phyloP scores from a whole-genome alignment of 2,888 invertebrate species.

The Lucinisca nassula region DNA sequence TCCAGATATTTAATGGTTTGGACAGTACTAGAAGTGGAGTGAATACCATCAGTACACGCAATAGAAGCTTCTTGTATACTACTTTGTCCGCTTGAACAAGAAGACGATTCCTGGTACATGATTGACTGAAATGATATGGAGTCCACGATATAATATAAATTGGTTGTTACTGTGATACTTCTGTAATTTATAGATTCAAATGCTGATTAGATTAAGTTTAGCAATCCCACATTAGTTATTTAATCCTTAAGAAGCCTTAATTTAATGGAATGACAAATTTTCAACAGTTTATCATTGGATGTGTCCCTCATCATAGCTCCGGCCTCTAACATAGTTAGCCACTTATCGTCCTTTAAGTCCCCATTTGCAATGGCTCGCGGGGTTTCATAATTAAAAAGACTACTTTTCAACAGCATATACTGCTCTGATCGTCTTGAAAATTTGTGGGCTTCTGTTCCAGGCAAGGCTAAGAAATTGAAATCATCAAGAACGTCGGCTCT shows the following conservation, averaged over 20 bases:
- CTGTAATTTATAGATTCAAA: no score
- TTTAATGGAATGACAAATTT: neutral
- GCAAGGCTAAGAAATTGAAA: neutral
- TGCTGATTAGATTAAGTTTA: no score
- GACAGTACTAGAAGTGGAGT: no score
- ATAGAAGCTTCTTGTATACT: no score
- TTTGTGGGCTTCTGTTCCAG: neutral
- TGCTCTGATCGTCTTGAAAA: neutral
- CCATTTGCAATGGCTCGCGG: neutral
- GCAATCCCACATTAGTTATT: no score
- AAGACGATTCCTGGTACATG: no score
- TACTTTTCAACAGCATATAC: neutral
- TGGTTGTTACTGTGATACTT: no score
- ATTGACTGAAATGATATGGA: no score
- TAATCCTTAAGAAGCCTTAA: neutral
- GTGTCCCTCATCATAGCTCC: neutral
- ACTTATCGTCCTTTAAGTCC: neutral
- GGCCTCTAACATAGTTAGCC: neutral
- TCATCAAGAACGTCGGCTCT: neutral
- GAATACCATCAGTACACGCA: no score
- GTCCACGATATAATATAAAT: no score
- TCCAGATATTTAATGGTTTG: no score
- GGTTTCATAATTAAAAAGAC: neutral
- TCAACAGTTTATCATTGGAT: neutral
- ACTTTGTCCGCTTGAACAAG: no score